Evolutionary conservation across 2,888 invertebrate species (phyloP), one percentile per base, ranked within the genome.

Genomic region (Anoncus sp.): DNA sequence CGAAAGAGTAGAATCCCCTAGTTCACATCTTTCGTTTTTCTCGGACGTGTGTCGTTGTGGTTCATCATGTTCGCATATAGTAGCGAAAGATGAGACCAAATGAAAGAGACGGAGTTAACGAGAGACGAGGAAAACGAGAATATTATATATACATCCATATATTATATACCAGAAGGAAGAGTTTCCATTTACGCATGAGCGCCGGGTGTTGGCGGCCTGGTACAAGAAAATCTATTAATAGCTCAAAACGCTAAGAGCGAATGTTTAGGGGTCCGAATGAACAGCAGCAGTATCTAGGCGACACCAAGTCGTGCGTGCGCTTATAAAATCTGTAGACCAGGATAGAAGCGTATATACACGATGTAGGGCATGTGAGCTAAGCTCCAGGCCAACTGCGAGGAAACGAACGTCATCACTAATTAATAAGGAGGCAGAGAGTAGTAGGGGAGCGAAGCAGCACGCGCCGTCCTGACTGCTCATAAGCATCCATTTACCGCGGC

Each of bases 341-440:
- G 40, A 71, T 62, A 66, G 70, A 71, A 55, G 67, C 45, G 40
- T 40, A 31, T 31, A 16, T 18, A 40, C 72, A 70, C 67, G 49
- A 14, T 57, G 72, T 65, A 9, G 18, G 57, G 31, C 24, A 31
- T 24, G 53, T 18, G 22, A 24, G 55, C 38, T 6, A 31, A 71
- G 55, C 31, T 35, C 40, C 59, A 18, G 57, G 78, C 83, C 82
- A 83, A 82, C 82, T 83, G 84, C 79, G 77, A 82, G 84, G 83
- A 85, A 86, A 79, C 82, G 81, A 79, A 77, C 81, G 84, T 85
- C 85, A 81, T 80, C 80, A 76, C 81, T 84, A 83, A 84, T 84
- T 84, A 85, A 85, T 84, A 84, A 70, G 81, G 81, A 81, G 79
- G 67, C 49, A 60, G 51, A 45, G 62, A 53, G 51, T 24, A 51